phyloP scores from a whole-genome alignment of 2,113 vertebrate genomes.

The Archocentrus centrarchus region DNA sequence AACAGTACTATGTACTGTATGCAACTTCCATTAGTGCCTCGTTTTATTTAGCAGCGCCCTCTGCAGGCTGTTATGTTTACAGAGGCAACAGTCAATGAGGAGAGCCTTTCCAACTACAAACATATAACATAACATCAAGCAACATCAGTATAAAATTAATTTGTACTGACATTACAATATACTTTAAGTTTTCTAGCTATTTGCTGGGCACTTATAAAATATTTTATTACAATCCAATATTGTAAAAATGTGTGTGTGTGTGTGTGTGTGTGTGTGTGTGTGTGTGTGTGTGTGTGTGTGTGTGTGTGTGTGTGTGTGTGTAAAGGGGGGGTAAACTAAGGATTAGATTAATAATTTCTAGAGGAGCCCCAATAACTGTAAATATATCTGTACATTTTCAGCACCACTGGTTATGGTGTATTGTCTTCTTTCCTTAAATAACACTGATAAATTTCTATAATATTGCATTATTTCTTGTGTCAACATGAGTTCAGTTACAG shows the following conservation, averaged over 20 bases:
- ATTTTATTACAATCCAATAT: neutral
- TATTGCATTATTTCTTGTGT: neutral
- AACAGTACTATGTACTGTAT: neutral
- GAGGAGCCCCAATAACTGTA: too few relatives aligned
- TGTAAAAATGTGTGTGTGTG: neutral
- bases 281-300: too few relatives aligned
- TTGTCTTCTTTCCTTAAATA: too few relatives aligned
- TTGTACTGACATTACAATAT: neutral
- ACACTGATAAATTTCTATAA: too few relatives aligned
- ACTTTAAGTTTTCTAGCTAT: neutral
- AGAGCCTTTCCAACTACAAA: neutral
- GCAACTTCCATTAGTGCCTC: neutral
- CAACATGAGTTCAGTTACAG: neutral
- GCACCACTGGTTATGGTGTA: too few relatives aligned
- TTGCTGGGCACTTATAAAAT: neutral
- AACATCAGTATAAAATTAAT: neutral
- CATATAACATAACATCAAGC: neutral
- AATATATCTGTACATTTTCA: too few relatives aligned
- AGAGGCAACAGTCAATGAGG: neutral
- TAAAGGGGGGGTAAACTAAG: neutral
- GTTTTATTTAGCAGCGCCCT: constrained; percentile 35
- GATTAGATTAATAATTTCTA: neutral
- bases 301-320: too few relatives aligned
- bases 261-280: neutral
- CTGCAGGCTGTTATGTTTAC: constrained; percentile 36